Evolutionary conservation across 2,888 invertebrate genomes (phyloP), one percentile per base, ranked within the genome.

Genomic region (Eupithecia dodoneata): DNA sequence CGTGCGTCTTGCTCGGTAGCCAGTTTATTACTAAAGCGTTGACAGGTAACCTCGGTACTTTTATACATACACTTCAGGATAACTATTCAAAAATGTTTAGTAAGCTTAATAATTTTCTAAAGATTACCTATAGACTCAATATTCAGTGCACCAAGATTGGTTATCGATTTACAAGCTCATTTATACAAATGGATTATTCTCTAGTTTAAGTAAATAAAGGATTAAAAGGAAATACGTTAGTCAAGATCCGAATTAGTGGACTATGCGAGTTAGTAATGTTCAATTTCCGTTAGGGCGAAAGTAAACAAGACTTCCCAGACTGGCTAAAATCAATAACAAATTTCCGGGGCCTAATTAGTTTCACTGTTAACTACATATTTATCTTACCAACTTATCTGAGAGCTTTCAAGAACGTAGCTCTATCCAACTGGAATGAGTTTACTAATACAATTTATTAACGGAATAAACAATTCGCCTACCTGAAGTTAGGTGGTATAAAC

Each of bases 281-380:
- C 63, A 30, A 63, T 63, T 30, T 63, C 30, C 63, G 4, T 2
- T 63, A n/a, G 55, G 2, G 9, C 52, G 30, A 12, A 52, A 15
- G 52, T 52, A 63, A 63, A 10, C 63, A 63, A 63, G 30, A 63
- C 4, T 63, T 63, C 10, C 30, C 30, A 63, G 30, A 12, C 30
- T 63, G 12, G 63, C 30, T 63, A 63, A 4, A 63, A 63, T 63
- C 30, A 63, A 63, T 63, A 63, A 63, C 63, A 63, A 63, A 63
- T 63, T 63, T 63, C 63, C 63, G 63, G 63, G 10, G 10, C 63
- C 63, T 63, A 63, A 63, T 63, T 63, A 63, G 63, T 63, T 63
- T 63, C 63, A 30, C 4, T 10, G 12, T 63, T 18, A 30, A 59
- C 18, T 63, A 30, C 30, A 30, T 30, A 63, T 63, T 18, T 63